These are phyloP conservation scores for Flexamia atlantica DNA, from an alignment of 2,888 invertebrate genomes.

Conservation along the genomic window DNA sequence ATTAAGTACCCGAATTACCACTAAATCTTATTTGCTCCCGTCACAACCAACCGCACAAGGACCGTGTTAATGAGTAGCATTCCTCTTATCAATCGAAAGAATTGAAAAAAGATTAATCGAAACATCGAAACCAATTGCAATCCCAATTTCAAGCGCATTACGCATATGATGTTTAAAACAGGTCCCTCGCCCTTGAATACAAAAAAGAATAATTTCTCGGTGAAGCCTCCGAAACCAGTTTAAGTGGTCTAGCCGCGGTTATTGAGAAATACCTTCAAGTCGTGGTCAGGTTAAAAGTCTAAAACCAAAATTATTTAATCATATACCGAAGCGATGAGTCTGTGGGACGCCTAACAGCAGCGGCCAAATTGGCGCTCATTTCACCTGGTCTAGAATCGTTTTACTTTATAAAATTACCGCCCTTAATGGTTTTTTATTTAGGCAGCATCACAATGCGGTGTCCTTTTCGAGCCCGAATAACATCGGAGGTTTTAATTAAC, in stretches of 20 bases:
- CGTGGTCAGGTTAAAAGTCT: slow-evolving; percentile 31
- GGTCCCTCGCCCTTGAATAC: slow-evolving; percentile 38
- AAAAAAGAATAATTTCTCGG: slow-evolving; percentile 34
- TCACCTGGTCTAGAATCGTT: slow-evolving; percentile 30
- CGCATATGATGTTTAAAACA: slow-evolving; percentile 31
- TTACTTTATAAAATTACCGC: slow-evolving; percentile 32
- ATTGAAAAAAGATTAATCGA: no score
- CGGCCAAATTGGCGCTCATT: slow-evolving; percentile 42
- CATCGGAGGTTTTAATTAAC: background rate
- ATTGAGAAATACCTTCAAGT: slow-evolving; percentile 43
- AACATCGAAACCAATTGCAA: slow-evolving; percentile 27
- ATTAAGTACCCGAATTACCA: no score
- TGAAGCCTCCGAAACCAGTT: slow-evolving; percentile 30
- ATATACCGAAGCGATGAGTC: slow-evolving; percentile 27
- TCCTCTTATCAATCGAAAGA: no score
- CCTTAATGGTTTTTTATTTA: slow-evolving; percentile 24
- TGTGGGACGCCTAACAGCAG: slow-evolving; percentile 27
- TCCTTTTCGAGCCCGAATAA: background rate
- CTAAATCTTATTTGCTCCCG: no score
- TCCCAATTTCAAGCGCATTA: slow-evolving; percentile 38
- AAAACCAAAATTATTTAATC: slow-evolving; percentile 43
- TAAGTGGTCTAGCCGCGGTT: slow-evolving; percentile 32
- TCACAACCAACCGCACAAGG: no score
- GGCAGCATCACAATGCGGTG: background rate
- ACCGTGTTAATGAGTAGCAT: no score